phyloP scores from a whole-genome alignment of 2,113 vertebrate species.

The Pionites leucogaster region DNA sequence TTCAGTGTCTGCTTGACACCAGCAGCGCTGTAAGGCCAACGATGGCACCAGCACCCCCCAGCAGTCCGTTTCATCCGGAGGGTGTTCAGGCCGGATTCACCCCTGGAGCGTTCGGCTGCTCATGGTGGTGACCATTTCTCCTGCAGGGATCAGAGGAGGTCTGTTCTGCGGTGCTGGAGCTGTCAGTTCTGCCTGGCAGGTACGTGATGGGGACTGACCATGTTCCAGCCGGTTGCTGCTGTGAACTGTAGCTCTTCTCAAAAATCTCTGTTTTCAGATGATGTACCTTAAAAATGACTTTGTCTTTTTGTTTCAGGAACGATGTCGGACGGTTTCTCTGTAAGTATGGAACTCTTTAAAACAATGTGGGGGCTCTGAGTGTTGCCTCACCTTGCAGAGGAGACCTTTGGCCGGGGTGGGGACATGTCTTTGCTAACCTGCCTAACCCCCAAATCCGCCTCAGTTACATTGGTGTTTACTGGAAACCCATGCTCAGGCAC shows the following conservation, averaged over 20 bases:
- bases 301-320: background rate
- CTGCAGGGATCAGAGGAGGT: background rate
- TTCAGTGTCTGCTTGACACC: background rate
- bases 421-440: fast-evolving
- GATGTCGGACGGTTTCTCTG: slow-evolving; percentile 49
- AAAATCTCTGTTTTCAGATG: fast-evolving
- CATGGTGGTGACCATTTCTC: fast-evolving
- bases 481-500: background rate
- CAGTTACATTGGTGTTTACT: fast-evolving
- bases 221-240: fast-evolving
- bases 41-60: fast-evolving
- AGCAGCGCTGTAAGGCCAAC: fast-evolving
- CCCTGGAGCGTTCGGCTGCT: fast-evolving
- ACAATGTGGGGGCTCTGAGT: fast-evolving
- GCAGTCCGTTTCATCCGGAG: fast-evolving
- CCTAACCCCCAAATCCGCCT: background rate
- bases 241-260: background rate
- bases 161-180: background rate
- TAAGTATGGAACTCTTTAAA: background rate
- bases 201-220: fast-evolving
- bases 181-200: background rate
- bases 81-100: background rate
- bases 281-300: background rate
- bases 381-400: background rate
- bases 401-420: background rate